A percentile compares a stretch with the other conserved stretches of the same genome.
phyloP scores from a whole-genome alignment of 1,140 invertebrate genomes.

The Andricus grossulariae region DNA sequence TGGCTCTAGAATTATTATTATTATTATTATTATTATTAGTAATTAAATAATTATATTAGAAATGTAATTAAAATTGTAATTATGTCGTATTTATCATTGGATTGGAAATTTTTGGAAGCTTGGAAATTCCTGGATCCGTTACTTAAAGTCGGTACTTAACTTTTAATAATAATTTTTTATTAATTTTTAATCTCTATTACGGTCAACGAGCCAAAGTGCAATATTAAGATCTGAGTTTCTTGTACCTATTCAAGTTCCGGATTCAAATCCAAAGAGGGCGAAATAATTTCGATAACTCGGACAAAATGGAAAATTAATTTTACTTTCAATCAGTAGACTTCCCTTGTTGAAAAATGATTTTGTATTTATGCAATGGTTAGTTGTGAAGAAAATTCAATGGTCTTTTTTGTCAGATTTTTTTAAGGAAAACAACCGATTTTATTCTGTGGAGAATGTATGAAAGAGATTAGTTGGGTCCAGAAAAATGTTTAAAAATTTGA shows the following conservation, averaged over 20 bases:
- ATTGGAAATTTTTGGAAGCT: neutral
- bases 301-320: conserved; percentile 14
- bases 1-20: conserved; percentile 4
- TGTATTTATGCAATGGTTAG: neutral
- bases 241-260: conserved; percentile 17
- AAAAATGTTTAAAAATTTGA: conserved; percentile 17
- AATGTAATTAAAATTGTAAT: conserved; percentile 15
- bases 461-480: conserved; percentile 11
- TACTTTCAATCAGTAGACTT: neutral
- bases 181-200: conserved; percentile 8
- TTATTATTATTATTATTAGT: neutral
- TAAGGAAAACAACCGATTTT: neutral
- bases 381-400: neutral
- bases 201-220: conserved; percentile 18
- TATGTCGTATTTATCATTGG: neutral
- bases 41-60: neutral
- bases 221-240: neutral
- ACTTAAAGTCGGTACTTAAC: conserved; percentile 21
- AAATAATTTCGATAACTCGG: neutral
- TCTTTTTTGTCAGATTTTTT: conserved; percentile 5
- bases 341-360: neutral
- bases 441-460: conserved; percentile 6
- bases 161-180: neutral
- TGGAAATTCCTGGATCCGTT: conserved; percentile 16
- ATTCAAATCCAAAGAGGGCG: conserved; percentile 5